phyloP scores from a whole-genome alignment of 1,140 invertebrate species.

The Brachionus angularis region DNA sequence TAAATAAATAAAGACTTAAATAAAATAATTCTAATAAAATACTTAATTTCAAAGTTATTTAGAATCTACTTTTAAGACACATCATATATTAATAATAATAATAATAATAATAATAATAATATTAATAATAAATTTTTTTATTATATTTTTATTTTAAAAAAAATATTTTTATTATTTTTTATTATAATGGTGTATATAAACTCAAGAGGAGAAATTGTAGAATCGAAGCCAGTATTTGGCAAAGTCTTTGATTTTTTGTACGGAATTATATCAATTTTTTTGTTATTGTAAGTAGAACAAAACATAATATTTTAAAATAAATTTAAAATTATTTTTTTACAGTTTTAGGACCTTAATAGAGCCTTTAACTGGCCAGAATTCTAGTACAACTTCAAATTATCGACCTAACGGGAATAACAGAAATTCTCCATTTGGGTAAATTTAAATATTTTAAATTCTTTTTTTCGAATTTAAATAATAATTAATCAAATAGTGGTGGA shows the following conservation, averaged over 20 bases:
- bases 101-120: too few relatives aligned
- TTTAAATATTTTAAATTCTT: background rate
- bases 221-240: background rate
- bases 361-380: background rate
- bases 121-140: too few relatives aligned
- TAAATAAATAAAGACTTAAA: too few relatives aligned
- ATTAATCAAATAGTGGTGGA: background rate
- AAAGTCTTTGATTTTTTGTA: background rate
- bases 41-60: too few relatives aligned
- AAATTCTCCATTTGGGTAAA: background rate
- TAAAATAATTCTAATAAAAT: too few relatives aligned
- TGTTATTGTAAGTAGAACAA: background rate
- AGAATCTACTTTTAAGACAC: too few relatives aligned
- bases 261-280: background rate
- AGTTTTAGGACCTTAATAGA: conserved; percentile 17
- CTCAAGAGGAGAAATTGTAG: conserved; percentile 19
- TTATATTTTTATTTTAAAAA: too few relatives aligned
- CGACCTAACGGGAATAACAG: too few relatives aligned
- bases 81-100: too few relatives aligned
- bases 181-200: conserved; percentile 21
- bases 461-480: background rate
- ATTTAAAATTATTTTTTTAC: background rate
- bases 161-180: background rate
- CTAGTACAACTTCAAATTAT: too few relatives aligned
- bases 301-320: background rate